Conservation (phyloP, 35 echinoderm and acorn worm genomes). For the Stichopus chloronotus region DNA sequence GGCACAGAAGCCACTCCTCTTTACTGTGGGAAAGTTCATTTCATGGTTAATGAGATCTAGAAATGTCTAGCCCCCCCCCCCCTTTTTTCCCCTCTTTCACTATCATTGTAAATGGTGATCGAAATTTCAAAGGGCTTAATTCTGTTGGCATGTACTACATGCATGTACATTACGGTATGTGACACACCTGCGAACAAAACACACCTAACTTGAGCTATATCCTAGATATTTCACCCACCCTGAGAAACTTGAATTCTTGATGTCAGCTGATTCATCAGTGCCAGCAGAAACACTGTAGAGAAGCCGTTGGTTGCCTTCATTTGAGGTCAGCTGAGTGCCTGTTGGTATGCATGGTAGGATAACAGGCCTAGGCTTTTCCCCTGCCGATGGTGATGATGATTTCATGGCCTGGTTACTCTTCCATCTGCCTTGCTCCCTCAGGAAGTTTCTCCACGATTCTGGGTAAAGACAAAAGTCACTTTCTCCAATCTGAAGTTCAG, state of each 20-base stretch:
- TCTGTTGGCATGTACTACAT: too few relatives aligned
- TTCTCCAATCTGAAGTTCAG: too few relatives aligned
- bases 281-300: constrained; percentile 25
- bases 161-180: too few relatives aligned
- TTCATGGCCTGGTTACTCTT: background rate
- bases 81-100: too few relatives aligned
- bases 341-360: constrained; percentile 28
- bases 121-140: too few relatives aligned
- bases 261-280: background rate
- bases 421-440: background rate
- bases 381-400: background rate
- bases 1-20: too few relatives aligned
- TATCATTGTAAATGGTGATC: too few relatives aligned
- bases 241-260: background rate
- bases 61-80: too few relatives aligned
- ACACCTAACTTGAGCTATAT: background rate
- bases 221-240: background rate
- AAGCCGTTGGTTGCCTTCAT: background rate
- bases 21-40: too few relatives aligned
- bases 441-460: constrained; percentile 26
- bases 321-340: background rate
- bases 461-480: background rate
- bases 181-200: too few relatives aligned
- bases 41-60: too few relatives aligned
- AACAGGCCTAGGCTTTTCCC: background rate